Evolutionary conservation across 2,888 invertebrate species (phyloP), one percentile per base, ranked within the genome.

Genomic region (Myopa tessellatipennis): DNA sequence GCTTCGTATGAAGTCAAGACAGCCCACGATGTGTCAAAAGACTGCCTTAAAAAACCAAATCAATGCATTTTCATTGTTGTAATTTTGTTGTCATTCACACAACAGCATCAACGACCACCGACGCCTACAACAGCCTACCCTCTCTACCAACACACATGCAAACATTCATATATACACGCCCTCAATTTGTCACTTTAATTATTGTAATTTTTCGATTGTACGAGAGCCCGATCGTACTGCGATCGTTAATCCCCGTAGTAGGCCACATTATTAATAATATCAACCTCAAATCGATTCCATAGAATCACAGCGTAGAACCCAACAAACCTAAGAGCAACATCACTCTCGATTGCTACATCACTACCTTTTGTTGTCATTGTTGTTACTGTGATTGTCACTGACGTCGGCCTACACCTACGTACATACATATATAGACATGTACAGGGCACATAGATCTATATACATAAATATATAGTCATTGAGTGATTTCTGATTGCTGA

Each of bases 151-250:
- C 18, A 34, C 26, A 16, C 10, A 16, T 38, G 16, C 16, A 38
- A 67, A 38, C 36, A 26, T 26, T 26, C 26, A 26, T 26, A 26
- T 26, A 26, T 26, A 55, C 65, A 74, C 74, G 75, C 69, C 60
- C 60, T 74, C 75, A 75, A 75, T 75, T 75, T 75, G 75, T 75
- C 75, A 75, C 68, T 69, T 75, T 75, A 75, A 69, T 69, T 38
- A 75, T 34, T 74, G 36, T 71, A 67, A 38, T 65, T 18, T 65
- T 65, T 58, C 18, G 10, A 40, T 67, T 67, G 18, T 65, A 14
- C 40, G 38, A 40, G 38, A 1, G 16, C 3, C 6, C 45, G 50
- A 6, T 67, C 36, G 63, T 60, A 16, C 16, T 14, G n/a, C 40
- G 40, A 40, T 40, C 18, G 36, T 18, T 68, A 75, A 75, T 75